Evolutionary conservation across 2,888 invertebrate species (phyloP).

Genomic region (Polyommatus iphigenia): DNA sequence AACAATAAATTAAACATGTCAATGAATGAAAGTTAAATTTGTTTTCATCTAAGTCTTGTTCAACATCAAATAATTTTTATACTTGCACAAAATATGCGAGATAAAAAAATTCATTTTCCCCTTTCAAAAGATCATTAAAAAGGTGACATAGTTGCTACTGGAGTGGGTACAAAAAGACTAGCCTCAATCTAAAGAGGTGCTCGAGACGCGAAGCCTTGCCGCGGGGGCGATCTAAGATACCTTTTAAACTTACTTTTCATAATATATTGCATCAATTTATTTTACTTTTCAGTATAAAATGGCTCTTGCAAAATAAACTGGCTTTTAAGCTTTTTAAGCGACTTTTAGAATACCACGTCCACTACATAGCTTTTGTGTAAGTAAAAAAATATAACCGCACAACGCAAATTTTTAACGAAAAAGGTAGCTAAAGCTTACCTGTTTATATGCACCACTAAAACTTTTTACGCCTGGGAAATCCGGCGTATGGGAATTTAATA

Average conservation of each 20-base stretch:
- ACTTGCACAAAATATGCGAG: too few relatives aligned
- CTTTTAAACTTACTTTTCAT: slow-evolving; percentile 5
- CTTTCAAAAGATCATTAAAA: slow-evolving; percentile 16
- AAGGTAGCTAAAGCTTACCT: slow-evolving; percentile 3
- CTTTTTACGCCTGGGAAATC: slow-evolving; percentile 10
- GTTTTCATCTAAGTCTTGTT: too few relatives aligned
- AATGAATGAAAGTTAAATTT: too few relatives aligned
- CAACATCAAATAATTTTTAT: too few relatives aligned
- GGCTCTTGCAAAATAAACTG: neutral
- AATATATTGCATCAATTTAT: slow-evolving; percentile 10
- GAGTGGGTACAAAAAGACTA: neutral
- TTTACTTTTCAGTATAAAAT: neutral
- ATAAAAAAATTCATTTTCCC: neutral
- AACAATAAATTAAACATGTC: too few relatives aligned
- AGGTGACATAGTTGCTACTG: neutral
- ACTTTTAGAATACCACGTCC: neutral
- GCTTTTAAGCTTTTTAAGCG: neutral
- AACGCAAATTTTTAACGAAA: neutral
- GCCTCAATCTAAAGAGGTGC: slow-evolving; percentile 9
- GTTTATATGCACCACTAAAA: neutral
- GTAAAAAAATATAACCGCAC: neutral
- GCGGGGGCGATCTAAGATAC: neutral
- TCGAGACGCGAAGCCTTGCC: neutral
- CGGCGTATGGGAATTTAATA: slow-evolving; percentile 14
- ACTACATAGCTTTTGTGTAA: neutral